Conservation (phyloP, 37 sponge, comb jelly and placozoan genomes). For the Aphrocallistes beatrix region DNA sequence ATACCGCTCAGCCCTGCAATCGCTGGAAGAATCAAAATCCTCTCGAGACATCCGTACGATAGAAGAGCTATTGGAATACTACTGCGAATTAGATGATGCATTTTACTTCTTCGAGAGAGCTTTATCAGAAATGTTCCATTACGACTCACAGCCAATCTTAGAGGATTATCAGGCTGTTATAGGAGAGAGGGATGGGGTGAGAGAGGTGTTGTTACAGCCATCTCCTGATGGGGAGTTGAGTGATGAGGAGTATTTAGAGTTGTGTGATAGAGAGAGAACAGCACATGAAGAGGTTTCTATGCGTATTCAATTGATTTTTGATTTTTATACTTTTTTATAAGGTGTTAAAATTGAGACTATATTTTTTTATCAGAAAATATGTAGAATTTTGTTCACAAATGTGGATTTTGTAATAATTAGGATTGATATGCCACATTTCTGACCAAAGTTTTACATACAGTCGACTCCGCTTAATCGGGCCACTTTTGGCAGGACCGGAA, state of each 20-base stretch:
- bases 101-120: not conserved
- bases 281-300: not conserved
- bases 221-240: not conserved
- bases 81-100: not conserved
- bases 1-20: not conserved
- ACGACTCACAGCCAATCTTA: not conserved
- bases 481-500: too few species aligned
- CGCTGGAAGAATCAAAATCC: not conserved
- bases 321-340: too few species aligned
- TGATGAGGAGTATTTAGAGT: not conserved
- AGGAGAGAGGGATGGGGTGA: constrained; percentile 1
- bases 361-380: too few species aligned
- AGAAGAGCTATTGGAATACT: constrained; percentile 11
- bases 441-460: too few species aligned
- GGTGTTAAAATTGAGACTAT: too few species aligned
- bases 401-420: too few species aligned
- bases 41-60: not conserved
- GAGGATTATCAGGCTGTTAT: not conserved
- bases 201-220: not conserved
- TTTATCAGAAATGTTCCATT: not conserved
- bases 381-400: too few species aligned
- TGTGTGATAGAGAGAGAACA: not conserved
- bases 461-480: too few species aligned
- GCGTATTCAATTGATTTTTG: too few species aligned
- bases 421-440: too few species aligned